Percentiles rank a stretch among this genome's conserved stretches.
Evolutionary conservation across 2,797 vertebrate genomes (phyloP).

Genomic region (Lepilemur septentrionalis): DNA sequence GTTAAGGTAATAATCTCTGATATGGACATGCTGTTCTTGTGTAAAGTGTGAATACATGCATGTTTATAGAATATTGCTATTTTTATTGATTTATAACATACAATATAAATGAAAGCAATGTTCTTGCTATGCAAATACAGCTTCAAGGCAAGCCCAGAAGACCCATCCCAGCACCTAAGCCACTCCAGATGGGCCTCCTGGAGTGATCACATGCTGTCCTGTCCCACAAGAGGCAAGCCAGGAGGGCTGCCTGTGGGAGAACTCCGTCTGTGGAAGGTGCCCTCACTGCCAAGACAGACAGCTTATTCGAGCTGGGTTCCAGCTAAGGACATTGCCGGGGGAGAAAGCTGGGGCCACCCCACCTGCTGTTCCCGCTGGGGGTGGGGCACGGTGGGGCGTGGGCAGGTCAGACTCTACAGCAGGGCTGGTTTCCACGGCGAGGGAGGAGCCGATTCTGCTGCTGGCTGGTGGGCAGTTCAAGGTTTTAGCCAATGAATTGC

Average conservation of each 20-base stretch:
- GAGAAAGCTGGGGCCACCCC: background rate
- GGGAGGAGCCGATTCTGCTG: background rate
- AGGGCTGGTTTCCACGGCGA: background rate
- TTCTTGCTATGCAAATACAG: background rate
- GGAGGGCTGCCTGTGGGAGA: background rate
- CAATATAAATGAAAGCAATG: conserved; percentile 56
- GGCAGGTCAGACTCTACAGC: background rate
- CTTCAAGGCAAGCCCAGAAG: background rate
- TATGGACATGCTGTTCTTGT: background rate
- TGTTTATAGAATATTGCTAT: background rate
- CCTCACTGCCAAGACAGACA: background rate
- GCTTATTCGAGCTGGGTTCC: accelerated
- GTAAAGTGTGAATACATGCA: background rate
- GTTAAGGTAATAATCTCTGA: background rate
- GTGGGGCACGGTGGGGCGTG: background rate
- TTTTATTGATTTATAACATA: conserved; percentile 43
- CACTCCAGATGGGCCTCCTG: background rate
- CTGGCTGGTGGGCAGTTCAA: background rate
- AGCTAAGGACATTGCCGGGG: background rate
- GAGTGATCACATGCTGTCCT: background rate
- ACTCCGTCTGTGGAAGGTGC: background rate
- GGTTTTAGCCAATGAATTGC: background rate
- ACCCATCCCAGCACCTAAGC: background rate
- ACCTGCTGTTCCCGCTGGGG: background rate
- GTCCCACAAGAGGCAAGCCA: background rate